Percentiles rank a stretch among this genome's conserved stretches.
phyloP scores from a whole-genome alignment of 2,797 vertebrate genomes.

The Phoeniculus purpureus region DNA sequence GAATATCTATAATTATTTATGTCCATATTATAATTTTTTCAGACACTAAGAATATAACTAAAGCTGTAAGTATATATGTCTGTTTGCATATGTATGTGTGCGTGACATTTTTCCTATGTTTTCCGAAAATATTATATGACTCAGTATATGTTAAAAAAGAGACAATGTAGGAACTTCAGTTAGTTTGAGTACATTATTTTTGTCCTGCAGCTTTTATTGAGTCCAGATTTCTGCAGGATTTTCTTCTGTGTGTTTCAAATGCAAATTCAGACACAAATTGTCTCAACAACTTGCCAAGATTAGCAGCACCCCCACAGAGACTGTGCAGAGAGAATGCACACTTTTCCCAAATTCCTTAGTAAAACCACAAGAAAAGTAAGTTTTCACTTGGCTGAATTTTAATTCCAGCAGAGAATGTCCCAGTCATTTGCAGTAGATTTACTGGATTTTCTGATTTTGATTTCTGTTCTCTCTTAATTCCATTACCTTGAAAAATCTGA shows the following conservation, averaged over 20 bases:
- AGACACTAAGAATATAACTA: not conserved
- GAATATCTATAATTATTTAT: not conserved
- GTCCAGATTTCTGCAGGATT: not conserved
- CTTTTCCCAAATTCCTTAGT: not conserved
- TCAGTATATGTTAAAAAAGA: not conserved
- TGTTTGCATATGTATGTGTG: not conserved
- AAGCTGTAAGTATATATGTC: not conserved
- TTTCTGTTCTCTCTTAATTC: not conserved
- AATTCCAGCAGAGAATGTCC: not conserved
- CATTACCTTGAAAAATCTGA: not conserved
- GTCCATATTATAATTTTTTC: not conserved
- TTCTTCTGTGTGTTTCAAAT: slow-evolving; percentile 19
- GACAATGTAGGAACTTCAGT: not conserved
- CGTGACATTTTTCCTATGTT: not conserved
- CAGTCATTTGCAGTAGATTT: not conserved
- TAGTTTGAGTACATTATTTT: not conserved
- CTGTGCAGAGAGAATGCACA: not conserved
- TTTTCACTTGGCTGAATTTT: not conserved
- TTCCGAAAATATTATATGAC: not conserved
- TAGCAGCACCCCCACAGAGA: not conserved
- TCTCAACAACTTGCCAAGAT: slow-evolving; percentile 15
- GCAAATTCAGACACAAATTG: slow-evolving; percentile 34
- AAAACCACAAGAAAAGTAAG: not conserved
- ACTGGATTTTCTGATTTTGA: not conserved
- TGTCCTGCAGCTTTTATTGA: not conserved